Evolutionary conservation across 2,797 vertebrate genomes (phyloP).

Genomic region (Hemibagrus guttatus): DNA sequence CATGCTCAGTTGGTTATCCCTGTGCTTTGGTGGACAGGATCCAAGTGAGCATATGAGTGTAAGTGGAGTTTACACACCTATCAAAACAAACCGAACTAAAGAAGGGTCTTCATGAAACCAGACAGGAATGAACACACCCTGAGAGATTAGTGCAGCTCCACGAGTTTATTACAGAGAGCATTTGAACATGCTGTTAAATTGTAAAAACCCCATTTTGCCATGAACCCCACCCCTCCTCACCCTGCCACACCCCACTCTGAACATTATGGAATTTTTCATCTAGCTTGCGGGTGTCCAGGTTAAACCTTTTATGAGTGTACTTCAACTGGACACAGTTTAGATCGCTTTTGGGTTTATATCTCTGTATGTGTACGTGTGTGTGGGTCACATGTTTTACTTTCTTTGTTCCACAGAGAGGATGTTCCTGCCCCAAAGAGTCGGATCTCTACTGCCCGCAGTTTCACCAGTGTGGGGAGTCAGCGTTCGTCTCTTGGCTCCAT

Average conservation of each 20-base stretch:
- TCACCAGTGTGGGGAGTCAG: slow-evolving; percentile 88
- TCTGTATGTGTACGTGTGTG: neutral
- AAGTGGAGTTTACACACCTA: neutral
- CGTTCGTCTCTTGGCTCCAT: slow-evolving; percentile 96
- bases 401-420: slow-evolving; percentile 83
- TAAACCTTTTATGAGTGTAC: too few relatives aligned
- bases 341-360: neutral
- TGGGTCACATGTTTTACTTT: neutral
- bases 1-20: neutral
- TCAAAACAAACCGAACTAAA: too few relatives aligned
- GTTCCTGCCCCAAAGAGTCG: slow-evolving; percentile 96
- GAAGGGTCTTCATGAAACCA: neutral
- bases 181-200: neutral
- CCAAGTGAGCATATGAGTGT: neutral
- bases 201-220: too few relatives aligned
- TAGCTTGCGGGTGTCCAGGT: too few relatives aligned
- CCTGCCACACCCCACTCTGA: neutral
- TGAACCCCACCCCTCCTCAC: too few relatives aligned
- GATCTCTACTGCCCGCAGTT: slow-evolving; percentile 91
- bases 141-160: neutral
- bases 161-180: neutral
- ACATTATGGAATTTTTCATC: neutral
- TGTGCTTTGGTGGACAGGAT: neutral
- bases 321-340: neutral
- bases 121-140: neutral